Evolutionary conservation across 2,888 invertebrate genomes (phyloP), one percentile per base, ranked within the genome.

Genomic region (Desoria tigrina): DNA sequence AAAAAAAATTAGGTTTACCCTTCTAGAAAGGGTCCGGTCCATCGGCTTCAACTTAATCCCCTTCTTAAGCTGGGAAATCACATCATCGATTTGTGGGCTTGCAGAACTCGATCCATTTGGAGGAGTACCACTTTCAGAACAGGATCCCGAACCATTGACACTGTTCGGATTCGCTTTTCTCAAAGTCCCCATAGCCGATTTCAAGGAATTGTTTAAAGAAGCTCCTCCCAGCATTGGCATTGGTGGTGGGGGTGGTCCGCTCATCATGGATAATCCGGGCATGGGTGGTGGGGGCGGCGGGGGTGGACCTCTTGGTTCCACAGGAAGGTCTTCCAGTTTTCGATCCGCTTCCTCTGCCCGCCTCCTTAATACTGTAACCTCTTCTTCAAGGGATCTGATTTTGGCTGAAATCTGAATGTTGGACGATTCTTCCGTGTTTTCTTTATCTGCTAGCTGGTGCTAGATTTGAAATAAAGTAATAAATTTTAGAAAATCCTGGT

Each of bases 41-140:
- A 67, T 71, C 11, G 71, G 71, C 7, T 68, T 58, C n/a, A 74
- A 51, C 56, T 74, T 74, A 37, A 74, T 73, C 32, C 72, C 74
- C 54, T 70, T 73, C 57, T 73, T 73, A 2, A 75, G 42, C 50
- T 72, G 71, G 6, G 73, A 69, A 32, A 75, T 63, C 4, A 75
- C 68, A 39, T 73, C 75, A 61, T 74, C 73, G 50, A 75, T 72
- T 50, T 69, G 73, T 7, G 73, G 69, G 6, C 4, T 9, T 16
- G 51, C 60, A 11, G 45, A 24, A 3, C 57, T 53, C 28, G 58
- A 37, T 2, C 69, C 69, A 57, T 66, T 69, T 16, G 68, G 70
- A 23, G 65, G 60, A 1, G 65, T 57, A 2, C 53, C 60, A 2
- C 55, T 51, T 45, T 45, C 45, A 21, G 45, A 45, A 45, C 45